Evolutionary conservation across 2,797 vertebrate genomes (phyloP).

Genomic region (Apogon hyalosoma): DNA sequence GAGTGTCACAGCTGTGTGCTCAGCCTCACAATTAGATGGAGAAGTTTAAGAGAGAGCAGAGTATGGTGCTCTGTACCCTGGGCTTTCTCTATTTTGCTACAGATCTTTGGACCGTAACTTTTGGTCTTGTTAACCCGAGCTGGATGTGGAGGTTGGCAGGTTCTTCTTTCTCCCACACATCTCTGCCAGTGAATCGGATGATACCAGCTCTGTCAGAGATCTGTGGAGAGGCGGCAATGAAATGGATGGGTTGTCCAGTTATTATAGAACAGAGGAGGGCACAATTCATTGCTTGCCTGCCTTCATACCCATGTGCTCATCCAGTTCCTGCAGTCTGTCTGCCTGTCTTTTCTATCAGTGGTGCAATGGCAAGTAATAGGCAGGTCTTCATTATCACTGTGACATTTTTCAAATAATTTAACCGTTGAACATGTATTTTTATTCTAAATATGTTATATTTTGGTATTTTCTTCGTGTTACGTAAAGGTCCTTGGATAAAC

Average conservation of each 20-base stretch:
- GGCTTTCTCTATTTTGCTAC: conserved; percentile 31
- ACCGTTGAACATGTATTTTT: too few relatives aligned
- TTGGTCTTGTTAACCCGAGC: conserved; percentile 64
- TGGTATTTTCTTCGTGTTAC: too few relatives aligned
- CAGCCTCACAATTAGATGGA: conserved; percentile 72
- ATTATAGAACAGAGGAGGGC: conserved; percentile 55
- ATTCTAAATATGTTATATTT: too few relatives aligned
- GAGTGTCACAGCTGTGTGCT: conserved; percentile 71
- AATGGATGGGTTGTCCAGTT: conserved; percentile 63
- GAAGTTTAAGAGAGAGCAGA: conserved; percentile 48
- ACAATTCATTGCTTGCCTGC: conserved; percentile 48
- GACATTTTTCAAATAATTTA: neutral
- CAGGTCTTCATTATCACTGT: neutral
- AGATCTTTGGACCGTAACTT: conserved; percentile 59
- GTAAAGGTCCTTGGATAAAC: too few relatives aligned
- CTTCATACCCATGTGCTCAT: conserved; percentile 18
- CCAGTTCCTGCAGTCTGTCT: conserved; percentile 17
- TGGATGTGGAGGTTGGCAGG: conserved; percentile 55
- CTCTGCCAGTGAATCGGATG: conserved; percentile 49
- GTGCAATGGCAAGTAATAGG: conserved; percentile 7
- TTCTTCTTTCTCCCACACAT: conserved; percentile 46
- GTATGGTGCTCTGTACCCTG: conserved; percentile 15
- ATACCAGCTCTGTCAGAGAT: conserved; percentile 60
- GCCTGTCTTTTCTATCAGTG: conserved; percentile 6
- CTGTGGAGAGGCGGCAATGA: conserved; percentile 47